Conservation (phyloP, 2,797 vertebrate species). For the Enteromius thamalakanensis region DNA sequence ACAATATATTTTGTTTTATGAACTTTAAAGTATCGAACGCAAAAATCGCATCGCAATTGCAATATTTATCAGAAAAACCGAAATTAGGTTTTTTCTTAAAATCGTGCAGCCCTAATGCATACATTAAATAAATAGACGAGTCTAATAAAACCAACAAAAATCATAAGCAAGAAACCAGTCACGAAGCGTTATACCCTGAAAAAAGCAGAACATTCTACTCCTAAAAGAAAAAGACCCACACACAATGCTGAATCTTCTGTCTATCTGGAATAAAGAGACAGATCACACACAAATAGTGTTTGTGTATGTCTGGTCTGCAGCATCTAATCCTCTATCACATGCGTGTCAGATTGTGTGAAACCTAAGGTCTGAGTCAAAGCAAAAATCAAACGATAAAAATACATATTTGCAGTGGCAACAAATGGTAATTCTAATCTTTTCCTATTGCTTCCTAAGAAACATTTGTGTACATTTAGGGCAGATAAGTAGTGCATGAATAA, state of each 20-base stretch:
- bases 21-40: no score
- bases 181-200: background rate
- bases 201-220: background rate
- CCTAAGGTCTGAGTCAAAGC: constrained; percentile 23
- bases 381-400: constrained; percentile 40
- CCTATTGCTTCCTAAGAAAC: constrained; percentile 7
- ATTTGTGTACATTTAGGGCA: background rate
- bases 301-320: constrained; percentile 47
- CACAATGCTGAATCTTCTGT: background rate
- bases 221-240: background rate
- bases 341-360: constrained; percentile 35
- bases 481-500: background rate
- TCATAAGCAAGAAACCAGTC: background rate
- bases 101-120: no score
- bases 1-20: no score
- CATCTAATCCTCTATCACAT: constrained; percentile 43
- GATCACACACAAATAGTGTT: constrained; percentile 46
- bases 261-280: constrained; percentile 23
- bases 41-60: no score
- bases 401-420: constrained; percentile 50
- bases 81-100: no score
- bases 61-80: no score
- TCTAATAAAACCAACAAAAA: background rate
- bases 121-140: no score
- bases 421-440: constrained; percentile 17